Conservation (phyloP, 2,888 invertebrate species). For the Coecobrya sp. region DNA sequence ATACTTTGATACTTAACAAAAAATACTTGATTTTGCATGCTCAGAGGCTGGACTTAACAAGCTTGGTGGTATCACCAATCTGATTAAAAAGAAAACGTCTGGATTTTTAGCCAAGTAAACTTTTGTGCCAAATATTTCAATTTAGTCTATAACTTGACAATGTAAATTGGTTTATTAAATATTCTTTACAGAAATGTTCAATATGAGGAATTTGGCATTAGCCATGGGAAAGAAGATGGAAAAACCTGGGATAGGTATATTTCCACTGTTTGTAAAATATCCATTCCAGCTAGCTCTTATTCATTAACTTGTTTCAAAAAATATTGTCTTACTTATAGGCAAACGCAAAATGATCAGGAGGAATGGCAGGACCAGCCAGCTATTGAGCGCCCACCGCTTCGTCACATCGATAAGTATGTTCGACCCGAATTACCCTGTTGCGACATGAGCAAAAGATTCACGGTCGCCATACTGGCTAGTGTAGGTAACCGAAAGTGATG, state of each 20-base stretch:
- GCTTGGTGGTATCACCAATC: constrained; percentile 69
- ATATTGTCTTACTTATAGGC: constrained; percentile 60
- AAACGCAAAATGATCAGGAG: constrained; percentile 82
- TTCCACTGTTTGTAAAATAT: constrained; percentile 87
- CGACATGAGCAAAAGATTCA: constrained; percentile 93
- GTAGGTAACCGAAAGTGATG: constrained; percentile 91
- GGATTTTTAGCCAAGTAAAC: constrained; percentile 80
- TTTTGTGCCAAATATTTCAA: too few species aligned
- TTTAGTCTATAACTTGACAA: too few species aligned
- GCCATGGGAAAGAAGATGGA: constrained; percentile 86
- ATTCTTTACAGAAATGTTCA: constrained; percentile 89
- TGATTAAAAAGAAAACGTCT: constrained; percentile 80
- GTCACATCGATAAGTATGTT: constrained; percentile 95
- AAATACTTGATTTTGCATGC: neutral
- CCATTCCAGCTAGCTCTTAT: constrained; percentile 12
- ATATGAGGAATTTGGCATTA: constrained; percentile 91
- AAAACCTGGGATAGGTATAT: constrained; percentile 86
- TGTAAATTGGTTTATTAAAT: too few species aligned
- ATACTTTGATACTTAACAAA: neutral
- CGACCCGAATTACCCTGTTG: constrained; percentile 95
- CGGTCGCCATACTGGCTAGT: constrained; percentile 95
- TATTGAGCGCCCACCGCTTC: constrained; percentile 93
- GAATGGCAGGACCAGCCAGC: constrained; percentile 85
- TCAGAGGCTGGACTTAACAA: constrained; percentile 60
- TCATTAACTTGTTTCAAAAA: neutral